phyloP scores from a whole-genome alignment of 2,797 vertebrate species.

The Alfaro cultratus region DNA sequence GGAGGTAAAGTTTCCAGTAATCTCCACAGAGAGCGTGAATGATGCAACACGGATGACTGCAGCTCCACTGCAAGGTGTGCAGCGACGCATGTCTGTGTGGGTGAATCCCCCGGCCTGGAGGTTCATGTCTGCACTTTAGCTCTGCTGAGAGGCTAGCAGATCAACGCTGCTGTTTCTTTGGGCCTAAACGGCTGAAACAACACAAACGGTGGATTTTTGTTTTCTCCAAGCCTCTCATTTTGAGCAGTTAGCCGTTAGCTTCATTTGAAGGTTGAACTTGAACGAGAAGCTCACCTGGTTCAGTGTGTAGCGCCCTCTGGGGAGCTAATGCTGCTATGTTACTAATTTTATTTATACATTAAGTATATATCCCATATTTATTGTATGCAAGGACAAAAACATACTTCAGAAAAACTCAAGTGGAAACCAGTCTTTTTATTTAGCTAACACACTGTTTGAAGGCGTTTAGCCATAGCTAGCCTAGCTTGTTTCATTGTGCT shows the following conservation, averaged over 20 bases:
- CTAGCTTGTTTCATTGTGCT: background rate
- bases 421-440: background rate
- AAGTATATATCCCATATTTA: background rate
- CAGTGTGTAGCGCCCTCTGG: background rate
- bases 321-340: background rate
- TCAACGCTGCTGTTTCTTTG: background rate
- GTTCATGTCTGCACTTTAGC: background rate
- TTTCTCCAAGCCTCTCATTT: background rate
- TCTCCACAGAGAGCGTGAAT: conserved; percentile 10
- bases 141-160: background rate
- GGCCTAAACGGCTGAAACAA: background rate
- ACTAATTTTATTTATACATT: background rate
- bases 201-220: background rate
- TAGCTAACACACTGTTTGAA: background rate
- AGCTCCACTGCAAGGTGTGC: conserved; percentile 10
- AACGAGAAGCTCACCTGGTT: background rate
- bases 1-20: conserved; percentile 4
- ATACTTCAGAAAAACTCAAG: background rate
- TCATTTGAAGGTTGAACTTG: background rate
- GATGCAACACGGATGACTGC: conserved; percentile 20
- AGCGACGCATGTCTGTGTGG: conserved; percentile 14
- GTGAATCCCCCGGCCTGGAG: conserved; percentile 11
- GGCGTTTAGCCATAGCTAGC: background rate
- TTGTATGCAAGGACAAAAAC: background rate
- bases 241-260: background rate